phyloP scores from a whole-genome alignment of 1,140 invertebrate species.

The Pteromalus puparum region DNA sequence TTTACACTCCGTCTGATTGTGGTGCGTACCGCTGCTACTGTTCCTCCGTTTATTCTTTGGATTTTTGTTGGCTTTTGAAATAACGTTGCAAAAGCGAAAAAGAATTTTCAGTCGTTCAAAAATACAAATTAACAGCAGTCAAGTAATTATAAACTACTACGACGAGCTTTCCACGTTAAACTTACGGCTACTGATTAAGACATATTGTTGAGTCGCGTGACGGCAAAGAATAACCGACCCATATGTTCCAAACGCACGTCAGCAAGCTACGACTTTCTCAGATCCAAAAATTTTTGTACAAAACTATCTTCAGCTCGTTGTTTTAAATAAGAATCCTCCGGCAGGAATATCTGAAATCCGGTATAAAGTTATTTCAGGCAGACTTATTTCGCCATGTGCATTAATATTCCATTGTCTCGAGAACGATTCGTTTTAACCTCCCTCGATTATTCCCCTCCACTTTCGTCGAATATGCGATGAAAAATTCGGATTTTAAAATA shows the following conservation, averaged over 20 bases:
- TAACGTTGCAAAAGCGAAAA: not conserved
- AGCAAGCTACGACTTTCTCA: not conserved
- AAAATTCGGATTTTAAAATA: too few species aligned
- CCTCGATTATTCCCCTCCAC: not conserved
- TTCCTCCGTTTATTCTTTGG: not conserved
- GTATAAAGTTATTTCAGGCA: not conserved
- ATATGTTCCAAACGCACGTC: slow-evolving; percentile 39
- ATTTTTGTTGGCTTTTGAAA: slow-evolving; percentile 8
- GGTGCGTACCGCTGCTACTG: not conserved
- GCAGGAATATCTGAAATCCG: not conserved
- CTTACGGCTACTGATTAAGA: slow-evolving; percentile 59
- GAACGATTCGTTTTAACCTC: too few species aligned
- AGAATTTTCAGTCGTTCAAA: not conserved
- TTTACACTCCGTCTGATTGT: slow-evolving; percentile 40
- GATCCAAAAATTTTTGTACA: not conserved
- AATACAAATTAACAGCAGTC: not conserved
- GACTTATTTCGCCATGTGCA: too few species aligned
- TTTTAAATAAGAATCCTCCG: not conserved
- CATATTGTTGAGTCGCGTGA: slow-evolving; percentile 61
- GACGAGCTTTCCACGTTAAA: not conserved
- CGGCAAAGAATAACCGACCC: slow-evolving; percentile 58
- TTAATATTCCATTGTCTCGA: too few species aligned
- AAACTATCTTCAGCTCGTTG: not conserved
- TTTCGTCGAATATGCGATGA: too few species aligned
- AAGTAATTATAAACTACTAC: not conserved